These are phyloP conservation scores for Rhabditoides inermis DNA, from an alignment of 2,888 invertebrate genomes.

Conservation along the genomic window DNA sequence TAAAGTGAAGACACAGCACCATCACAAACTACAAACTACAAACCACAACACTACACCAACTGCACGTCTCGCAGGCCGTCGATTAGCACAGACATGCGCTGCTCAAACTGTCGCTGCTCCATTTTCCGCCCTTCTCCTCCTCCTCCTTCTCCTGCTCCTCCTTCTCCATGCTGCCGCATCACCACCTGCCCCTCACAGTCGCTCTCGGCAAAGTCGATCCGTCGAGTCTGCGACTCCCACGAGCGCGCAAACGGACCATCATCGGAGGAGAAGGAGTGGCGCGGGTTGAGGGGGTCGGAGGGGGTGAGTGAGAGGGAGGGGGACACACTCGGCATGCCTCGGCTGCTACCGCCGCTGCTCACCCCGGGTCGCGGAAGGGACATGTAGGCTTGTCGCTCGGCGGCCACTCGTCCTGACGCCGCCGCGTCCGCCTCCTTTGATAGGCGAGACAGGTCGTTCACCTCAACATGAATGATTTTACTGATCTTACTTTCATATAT, in stretches of 20 bases:
- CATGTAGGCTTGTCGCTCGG: slow-evolving; percentile 75
- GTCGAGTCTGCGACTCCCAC: slow-evolving; percentile 12
- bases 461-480: no score
- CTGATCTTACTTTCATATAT: no score
- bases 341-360: slow-evolving; percentile 49
- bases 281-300: slow-evolving; percentile 4
- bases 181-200: not conserved
- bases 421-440: slow-evolving; percentile 51
- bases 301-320: no score
- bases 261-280: not conserved
- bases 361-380: slow-evolving; percentile 89
- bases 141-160: slow-evolving; percentile 16
- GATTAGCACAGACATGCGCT: slow-evolving; percentile 44
- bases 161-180: slow-evolving; percentile 13
- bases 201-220: not conserved
- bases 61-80: no score
- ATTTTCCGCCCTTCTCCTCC: no score
- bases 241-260: not conserved
- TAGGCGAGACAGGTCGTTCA: slow-evolving; percentile 63
- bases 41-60: no score
- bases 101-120: slow-evolving; percentile 27
- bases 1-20: no score
- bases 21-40: no score
- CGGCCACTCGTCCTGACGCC: slow-evolving; percentile 48
- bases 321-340: no score